phyloP scores from a whole-genome alignment of 2,888 invertebrate genomes.

The Eupithecia centaureata region DNA sequence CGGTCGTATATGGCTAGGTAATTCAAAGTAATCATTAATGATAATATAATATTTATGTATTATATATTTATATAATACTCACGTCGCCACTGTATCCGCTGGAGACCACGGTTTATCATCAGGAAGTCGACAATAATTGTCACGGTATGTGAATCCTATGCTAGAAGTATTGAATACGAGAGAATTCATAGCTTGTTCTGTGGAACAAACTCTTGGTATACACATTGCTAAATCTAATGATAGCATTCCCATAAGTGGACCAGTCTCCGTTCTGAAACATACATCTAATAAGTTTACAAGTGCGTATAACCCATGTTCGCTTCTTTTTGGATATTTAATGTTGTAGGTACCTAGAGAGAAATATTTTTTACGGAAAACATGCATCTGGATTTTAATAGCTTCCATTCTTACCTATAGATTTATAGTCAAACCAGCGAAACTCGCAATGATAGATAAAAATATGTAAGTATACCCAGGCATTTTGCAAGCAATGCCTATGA shows the following conservation, averaged over 20 bases:
- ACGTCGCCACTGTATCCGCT: conserved; percentile 50
- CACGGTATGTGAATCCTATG: conserved; percentile 43
- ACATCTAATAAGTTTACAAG: not conserved
- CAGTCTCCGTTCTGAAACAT: not conserved
- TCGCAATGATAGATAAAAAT: not conserved
- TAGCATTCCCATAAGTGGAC: conserved; percentile 23
- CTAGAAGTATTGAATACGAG: conserved; percentile 42
- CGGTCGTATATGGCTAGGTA: too few relatives aligned
- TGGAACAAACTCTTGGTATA: conserved; percentile 53
- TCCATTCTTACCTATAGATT: not conserved
- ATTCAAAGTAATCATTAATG: too few relatives aligned
- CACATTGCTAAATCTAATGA: conserved; percentile 48
- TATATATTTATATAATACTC: too few relatives aligned
- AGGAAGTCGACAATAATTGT: conserved; percentile 50
- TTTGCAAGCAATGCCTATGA: not conserved
- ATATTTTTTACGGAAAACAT: too few relatives aligned
- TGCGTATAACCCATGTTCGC: not conserved
- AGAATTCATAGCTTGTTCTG: conserved; percentile 44
- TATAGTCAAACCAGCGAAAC: not conserved
- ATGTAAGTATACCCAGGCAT: not conserved
- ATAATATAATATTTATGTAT: too few relatives aligned
- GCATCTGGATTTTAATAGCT: not conserved
- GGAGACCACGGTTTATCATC: conserved; percentile 52
- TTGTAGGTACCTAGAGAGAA: too few relatives aligned
- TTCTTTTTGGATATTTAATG: not conserved